Base-by-base conservation (phyloP, 2,113 vertebrate species). In the Jaculus jaculus region DNA sequence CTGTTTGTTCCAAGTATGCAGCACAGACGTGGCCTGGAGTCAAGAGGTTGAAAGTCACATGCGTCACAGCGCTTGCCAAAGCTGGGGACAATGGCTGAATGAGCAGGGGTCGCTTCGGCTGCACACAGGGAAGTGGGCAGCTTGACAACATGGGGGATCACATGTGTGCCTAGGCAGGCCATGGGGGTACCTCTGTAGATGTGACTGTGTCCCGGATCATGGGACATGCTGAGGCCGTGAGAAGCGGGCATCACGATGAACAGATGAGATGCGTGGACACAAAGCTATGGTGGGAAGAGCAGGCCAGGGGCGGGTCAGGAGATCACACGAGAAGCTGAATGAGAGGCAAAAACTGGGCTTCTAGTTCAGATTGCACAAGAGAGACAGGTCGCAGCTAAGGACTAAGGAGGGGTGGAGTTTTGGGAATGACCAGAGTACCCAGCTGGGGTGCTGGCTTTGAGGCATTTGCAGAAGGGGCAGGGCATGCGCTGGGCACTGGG, bases 61-160 rank as follows among this genome's bases (percentile, higher is more conserved):
- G 32, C 12, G 21, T 17, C 71, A 11, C 2, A 42, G 80, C 0
- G 61, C 2, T 12, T 13, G 34, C 8, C 54, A 30, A 34, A 51
- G 74, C 73, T 13, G 17, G 84, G 12, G 4, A 13, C 26, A 30
- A 0, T 3, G 30, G 60, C 4, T 9, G 0, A 61, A 32, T 51
- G 15, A 0, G 30, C 30, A 39, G 74, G 32, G 75, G 75, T 74
- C 2, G 1, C 68, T 47, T 28, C 0, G 26, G 51, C 7, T 1
- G 28, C 3, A 3, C 20, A 5, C 0, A 9, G 54, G 28, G 3
- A 39, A 23, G 0, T 17, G 91, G 1, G 6, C 11, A 7, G 47
- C 30, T 16, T 0, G 0, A 7, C 34, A 61, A 51, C 78, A 54
- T 0, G 0, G 1, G 65, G 42, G 78, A 9, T 3, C 23, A 39